Percentiles rank a stretch among this genome's conserved stretches.
Evolutionary conservation across 2,797 vertebrate species (phyloP).

Genomic region (Microctenopoma lineatum): DNA sequence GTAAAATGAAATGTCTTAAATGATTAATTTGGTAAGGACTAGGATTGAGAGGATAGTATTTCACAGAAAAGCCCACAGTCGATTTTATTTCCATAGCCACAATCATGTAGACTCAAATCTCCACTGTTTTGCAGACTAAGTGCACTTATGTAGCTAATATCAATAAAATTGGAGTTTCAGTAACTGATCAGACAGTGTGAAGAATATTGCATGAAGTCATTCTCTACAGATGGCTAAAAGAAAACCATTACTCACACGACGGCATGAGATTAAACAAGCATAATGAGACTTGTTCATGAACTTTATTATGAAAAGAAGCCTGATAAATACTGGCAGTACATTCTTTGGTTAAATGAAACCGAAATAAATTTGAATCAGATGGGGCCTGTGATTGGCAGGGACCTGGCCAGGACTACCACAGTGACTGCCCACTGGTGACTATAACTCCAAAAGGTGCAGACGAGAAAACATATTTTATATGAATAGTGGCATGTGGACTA

Average conservation of each 20-base stretch:
- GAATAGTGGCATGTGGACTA: no score
- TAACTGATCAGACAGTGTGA: not conserved
- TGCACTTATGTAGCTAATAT: conserved; percentile 8
- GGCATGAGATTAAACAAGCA: not conserved
- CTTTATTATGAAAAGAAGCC: not conserved
- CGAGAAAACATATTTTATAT: no score
- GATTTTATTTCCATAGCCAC: not conserved
- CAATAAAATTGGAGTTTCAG: not conserved
- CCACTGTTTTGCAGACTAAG: not conserved
- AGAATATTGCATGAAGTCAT: not conserved
- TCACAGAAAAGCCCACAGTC: not conserved
- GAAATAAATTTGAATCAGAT: not conserved
- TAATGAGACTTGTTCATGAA: not conserved
- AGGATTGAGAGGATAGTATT: not conserved
- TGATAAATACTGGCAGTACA: not conserved
- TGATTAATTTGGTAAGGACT: not conserved
- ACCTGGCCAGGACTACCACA: not conserved
- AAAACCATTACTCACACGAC: no score
- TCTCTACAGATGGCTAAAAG: not conserved
- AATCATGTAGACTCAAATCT: conserved; percentile 7
- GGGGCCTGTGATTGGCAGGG: not conserved
- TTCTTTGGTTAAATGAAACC: not conserved
- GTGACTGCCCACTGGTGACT: not conserved
- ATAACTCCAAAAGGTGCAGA: not conserved
- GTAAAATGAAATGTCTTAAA: not conserved